Evolutionary conservation across 2,797 vertebrate genomes (phyloP), one percentile per base, ranked within the genome.

Genomic region (Lerista edwardsae): DNA sequence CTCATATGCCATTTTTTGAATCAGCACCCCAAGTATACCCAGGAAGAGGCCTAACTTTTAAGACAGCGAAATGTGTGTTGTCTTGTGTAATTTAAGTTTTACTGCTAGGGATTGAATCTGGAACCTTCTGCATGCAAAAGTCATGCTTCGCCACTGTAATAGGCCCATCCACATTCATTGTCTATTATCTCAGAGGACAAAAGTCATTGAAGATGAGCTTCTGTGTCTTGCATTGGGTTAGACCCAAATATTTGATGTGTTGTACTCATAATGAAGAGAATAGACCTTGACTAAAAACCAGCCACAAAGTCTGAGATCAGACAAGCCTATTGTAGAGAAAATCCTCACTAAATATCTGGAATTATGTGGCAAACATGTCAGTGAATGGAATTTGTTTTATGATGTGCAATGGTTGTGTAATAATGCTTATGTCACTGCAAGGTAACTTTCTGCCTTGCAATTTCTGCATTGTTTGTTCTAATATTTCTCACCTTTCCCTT

Each of bases 301-400:
- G 2, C 59, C 15, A 62, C 57, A 82, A 21, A 29, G 2, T 44
- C 41, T 51, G 41, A 62, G 51, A 17, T 5, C 6, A 21, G 55
- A 3, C 23, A 31, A 25, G 21, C n/a, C 27, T 47, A 2, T 51
- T 21, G 14, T 41, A 36, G 57, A 15, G 47, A 47, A 47, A n/a
- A 72, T 2, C 55, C n/a, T 1, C 23, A 1, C 0, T 0, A 29
- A 23, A 17, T 74, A 8, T 0, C 17, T 61, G 47, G 51, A 55
- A 83, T 47, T 23, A 6, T 67, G 34, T 12, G 61, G 69, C 76
- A 67, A 82, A 86, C 0, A 0, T 78, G 83, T 65, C 51, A 3
- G 10, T 67, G 57, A 90, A 25, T 3, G 3, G 25, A 0, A 0
- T 85, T 81, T 79, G 15, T 71, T 83, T 83, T 71, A 51, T 78